These are phyloP conservation scores for Ophion costatus DNA, from an alignment of 2,888 invertebrate genomes.

Conservation along the genomic window DNA sequence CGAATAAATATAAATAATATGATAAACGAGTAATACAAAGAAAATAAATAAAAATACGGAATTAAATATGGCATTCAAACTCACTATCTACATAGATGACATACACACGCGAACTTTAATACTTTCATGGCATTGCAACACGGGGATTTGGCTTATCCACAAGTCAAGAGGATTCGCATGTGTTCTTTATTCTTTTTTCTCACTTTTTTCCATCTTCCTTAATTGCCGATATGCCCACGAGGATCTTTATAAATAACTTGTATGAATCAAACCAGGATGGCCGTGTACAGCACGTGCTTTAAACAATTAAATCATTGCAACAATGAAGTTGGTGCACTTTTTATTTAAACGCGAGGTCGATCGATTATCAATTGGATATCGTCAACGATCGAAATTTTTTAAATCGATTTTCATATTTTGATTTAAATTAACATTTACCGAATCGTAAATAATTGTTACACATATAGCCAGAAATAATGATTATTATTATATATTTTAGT, in stretches of 20 bases:
- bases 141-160: constrained; percentile 51
- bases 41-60: not conserved
- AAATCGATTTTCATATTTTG: no score
- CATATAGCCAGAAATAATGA: no score
- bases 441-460: no score
- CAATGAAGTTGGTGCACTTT: not conserved
- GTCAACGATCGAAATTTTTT: no score
- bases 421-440: no score
- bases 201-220: no score
- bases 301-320: constrained; percentile 30
- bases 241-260: constrained; percentile 56
- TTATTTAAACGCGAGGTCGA: no score
- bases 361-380: no score
- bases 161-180: constrained; percentile 39
- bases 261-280: constrained; percentile 24
- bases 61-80: not conserved
- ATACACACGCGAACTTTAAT: constrained; percentile 28
- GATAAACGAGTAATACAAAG: not conserved
- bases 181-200: constrained; percentile 11
- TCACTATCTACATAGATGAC: not conserved
- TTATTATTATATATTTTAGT: no score
- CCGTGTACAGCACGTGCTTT: constrained; percentile 20
- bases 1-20: not conserved
- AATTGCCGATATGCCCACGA: constrained; percentile 35
- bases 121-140: constrained; percentile 44